Percentiles rank a stretch among this genome's conserved stretches.
phyloP scores from a whole-genome alignment of 2,888 invertebrate genomes.

The Pyrrhosoma nymphula region DNA sequence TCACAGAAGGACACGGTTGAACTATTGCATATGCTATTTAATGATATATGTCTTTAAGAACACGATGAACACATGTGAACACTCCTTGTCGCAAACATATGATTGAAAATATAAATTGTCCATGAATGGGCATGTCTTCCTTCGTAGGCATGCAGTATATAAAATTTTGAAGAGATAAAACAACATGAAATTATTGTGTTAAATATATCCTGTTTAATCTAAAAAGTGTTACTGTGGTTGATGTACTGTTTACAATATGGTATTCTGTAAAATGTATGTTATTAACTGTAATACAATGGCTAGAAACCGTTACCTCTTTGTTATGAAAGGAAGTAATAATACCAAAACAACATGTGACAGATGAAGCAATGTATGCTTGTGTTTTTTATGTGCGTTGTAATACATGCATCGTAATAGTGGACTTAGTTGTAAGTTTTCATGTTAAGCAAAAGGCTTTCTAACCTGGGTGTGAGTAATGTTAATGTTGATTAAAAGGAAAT shows the following conservation, averaged over 20 bases:
- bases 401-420: slow-evolving; percentile 65
- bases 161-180: slow-evolving; percentile 68
- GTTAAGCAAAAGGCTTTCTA: slow-evolving; percentile 61
- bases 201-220: slow-evolving; percentile 71
- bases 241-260: slow-evolving; percentile 73
- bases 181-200: slow-evolving; percentile 67
- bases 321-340: slow-evolving; percentile 71
- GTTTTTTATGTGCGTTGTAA: slow-evolving; percentile 71
- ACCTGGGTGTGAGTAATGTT: slow-evolving; percentile 47
- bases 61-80: slow-evolving; percentile 68
- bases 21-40: slow-evolving; percentile 65
- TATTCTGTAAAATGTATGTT: slow-evolving; percentile 73
- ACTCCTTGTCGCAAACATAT: slow-evolving; percentile 69
- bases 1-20: slow-evolving; percentile 62
- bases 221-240: slow-evolving; percentile 72
- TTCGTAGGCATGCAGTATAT: slow-evolving; percentile 72
- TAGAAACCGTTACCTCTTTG: slow-evolving; percentile 72
- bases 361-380: slow-evolving; percentile 71
- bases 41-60: slow-evolving; percentile 49
- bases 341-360: slow-evolving; percentile 71
- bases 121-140: slow-evolving; percentile 72
- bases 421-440: slow-evolving; percentile 70
- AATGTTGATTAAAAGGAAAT: slow-evolving; percentile 18
- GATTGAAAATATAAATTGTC: slow-evolving; percentile 69
- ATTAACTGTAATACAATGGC: slow-evolving; percentile 72